phyloP scores from a whole-genome alignment of 2,113 vertebrate species.

The Mustela lutreola region DNA sequence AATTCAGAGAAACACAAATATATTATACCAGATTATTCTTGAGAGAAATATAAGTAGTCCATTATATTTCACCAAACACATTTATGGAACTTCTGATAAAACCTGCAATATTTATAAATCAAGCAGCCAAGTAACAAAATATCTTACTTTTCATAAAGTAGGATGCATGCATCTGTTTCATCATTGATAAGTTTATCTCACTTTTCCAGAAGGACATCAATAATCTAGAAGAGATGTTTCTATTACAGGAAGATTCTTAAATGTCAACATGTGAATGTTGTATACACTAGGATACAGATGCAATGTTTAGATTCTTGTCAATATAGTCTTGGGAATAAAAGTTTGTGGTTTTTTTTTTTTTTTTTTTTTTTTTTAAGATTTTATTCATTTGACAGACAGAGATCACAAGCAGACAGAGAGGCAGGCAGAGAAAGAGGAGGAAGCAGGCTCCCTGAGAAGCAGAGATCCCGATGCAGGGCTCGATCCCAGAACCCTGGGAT shows the following conservation, averaged over 20 bases:
- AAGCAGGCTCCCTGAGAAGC: no score
- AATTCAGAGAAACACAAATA: conserved; percentile 44
- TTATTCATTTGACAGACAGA: no score
- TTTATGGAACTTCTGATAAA: conserved; percentile 52
- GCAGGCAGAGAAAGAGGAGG: no score
- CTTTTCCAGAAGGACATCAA: conserved; percentile 20
- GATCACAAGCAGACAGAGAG: no score
- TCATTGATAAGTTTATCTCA: conserved; percentile 11
- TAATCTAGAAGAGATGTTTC: not conserved
- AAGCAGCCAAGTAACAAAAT: conserved; percentile 41
- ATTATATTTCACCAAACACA: conserved; percentile 43
- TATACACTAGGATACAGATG: not conserved
- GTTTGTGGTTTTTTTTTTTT: not conserved
- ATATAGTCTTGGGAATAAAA: not conserved
- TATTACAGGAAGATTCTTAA: not conserved
- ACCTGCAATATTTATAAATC: conserved; percentile 50
- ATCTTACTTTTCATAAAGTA: not conserved
- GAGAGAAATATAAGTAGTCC: conserved; percentile 22
- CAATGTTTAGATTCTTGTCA: not conserved
- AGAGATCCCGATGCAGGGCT: no score
- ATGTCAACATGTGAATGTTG: not conserved
- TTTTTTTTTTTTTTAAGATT: no score
- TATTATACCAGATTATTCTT: conserved; percentile 14
- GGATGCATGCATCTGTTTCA: not conserved
- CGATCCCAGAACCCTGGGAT: no score